Conservation (phyloP, 2,888 invertebrate species). For the Melinaea menophilus region DNA sequence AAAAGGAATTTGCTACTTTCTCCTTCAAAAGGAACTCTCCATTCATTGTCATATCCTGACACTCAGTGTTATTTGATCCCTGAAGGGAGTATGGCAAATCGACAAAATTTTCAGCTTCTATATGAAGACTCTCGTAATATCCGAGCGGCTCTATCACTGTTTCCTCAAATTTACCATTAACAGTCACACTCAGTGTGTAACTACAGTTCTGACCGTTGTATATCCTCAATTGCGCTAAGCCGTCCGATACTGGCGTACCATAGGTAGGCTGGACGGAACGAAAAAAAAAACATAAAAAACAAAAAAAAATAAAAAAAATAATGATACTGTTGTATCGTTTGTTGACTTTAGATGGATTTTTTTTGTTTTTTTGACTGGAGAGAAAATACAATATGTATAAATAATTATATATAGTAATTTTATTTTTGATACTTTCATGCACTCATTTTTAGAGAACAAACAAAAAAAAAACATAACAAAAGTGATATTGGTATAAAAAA, state of each 20-base stretch:
- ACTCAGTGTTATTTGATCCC: constrained; percentile 45
- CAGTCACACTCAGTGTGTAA: constrained; percentile 53
- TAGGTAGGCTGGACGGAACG: constrained; percentile 73
- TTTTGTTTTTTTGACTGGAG: too few relatives aligned
- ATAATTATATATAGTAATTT: too few relatives aligned
- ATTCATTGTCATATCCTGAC: constrained; percentile 41
- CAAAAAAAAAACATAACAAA: too few relatives aligned
- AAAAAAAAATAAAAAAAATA: background rate
- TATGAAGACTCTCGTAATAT: constrained; percentile 63
- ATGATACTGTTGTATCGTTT: too few relatives aligned
- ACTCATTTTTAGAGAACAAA: too few relatives aligned
- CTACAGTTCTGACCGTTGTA: constrained; percentile 83
- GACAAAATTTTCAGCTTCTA: constrained; percentile 42
- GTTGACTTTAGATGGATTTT: too few relatives aligned
- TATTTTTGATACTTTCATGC: too few relatives aligned
- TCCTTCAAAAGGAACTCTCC: constrained; percentile 51
- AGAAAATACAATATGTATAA: too few relatives aligned
- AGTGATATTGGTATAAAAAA: too few relatives aligned
- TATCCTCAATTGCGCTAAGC: constrained; percentile 81
- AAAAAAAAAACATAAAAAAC: constrained; percentile 21
- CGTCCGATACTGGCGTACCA: constrained; percentile 75
- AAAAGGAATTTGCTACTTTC: constrained; percentile 64
- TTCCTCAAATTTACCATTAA: constrained; percentile 36
- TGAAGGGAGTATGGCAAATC: constrained; percentile 58
- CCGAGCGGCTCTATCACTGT: constrained; percentile 51